A percentile compares a stretch with the other conserved stretches of the same genome.
Evolutionary conservation across 2,113 vertebrate genomes (phyloP).

Genomic region (Poeciliopsis prolifica): DNA sequence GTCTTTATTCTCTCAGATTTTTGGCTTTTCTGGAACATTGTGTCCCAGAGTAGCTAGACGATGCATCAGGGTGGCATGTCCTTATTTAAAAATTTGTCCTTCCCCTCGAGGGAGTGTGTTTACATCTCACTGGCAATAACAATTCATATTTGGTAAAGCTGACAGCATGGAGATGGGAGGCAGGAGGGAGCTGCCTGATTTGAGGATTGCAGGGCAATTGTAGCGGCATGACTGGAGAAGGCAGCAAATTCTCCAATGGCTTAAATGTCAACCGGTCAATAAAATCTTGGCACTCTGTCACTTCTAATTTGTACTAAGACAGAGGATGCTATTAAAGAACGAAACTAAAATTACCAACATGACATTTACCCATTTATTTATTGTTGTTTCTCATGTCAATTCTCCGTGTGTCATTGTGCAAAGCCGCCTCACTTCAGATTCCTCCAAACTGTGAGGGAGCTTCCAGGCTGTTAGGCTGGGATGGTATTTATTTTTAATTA

Average conservation of each 20-base stretch:
- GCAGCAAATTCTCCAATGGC: constrained; percentile 61
- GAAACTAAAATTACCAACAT: constrained; percentile 67
- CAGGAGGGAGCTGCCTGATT: constrained; percentile 24
- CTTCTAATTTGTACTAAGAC: constrained; percentile 74
- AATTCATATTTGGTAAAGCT: constrained; percentile 48
- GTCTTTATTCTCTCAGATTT: constrained; percentile 4
- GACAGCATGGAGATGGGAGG: constrained; percentile 29
- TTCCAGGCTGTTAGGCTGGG: constrained; percentile 1
- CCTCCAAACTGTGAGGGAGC: constrained; percentile 10
- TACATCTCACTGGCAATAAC: constrained; percentile 35
- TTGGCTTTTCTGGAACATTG: not conserved
- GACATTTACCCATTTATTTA: constrained; percentile 70
- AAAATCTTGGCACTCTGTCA: constrained; percentile 66
- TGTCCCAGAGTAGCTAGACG: constrained; percentile 21
- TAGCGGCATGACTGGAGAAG: constrained; percentile 57
- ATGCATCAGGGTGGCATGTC: constrained; percentile 43
- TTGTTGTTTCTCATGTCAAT: constrained; percentile 60
- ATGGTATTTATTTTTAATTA: constrained; percentile 38
- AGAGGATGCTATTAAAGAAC: constrained; percentile 72
- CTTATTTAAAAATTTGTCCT: constrained; percentile 55
- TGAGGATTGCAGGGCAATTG: constrained; percentile 55
- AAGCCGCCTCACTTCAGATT: constrained; percentile 36
- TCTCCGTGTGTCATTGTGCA: constrained; percentile 23
- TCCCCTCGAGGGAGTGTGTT: constrained; percentile 48
- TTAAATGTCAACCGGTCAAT: constrained; percentile 81